phyloP scores from a whole-genome alignment of 2,113 vertebrate species.

The Cisticola juncidis region DNA sequence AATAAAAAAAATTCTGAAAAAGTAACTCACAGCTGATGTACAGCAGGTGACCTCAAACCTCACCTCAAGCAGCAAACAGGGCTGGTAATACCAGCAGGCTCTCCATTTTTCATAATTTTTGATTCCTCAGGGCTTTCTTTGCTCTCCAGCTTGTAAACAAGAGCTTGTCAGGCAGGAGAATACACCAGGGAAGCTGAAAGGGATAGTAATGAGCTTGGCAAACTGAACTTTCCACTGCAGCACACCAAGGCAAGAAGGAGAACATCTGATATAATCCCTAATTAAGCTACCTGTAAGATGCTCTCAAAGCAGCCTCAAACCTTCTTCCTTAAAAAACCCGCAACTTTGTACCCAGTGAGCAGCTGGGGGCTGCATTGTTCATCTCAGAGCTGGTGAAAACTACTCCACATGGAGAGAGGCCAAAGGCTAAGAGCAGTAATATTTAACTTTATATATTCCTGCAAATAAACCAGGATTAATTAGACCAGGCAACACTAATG shows the following conservation, averaged over 20 bases:
- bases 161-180: not conserved
- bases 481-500: too few relatives aligned
- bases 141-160: not conserved
- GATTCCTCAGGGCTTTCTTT: not conserved
- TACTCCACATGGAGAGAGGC: rapidly evolving
- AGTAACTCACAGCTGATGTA: not conserved
- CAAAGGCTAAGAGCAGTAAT: not conserved
- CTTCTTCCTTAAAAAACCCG: not conserved
- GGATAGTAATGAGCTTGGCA: not conserved
- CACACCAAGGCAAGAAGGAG: not conserved
- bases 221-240: not conserved
- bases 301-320: not conserved
- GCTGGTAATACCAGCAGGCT: not conserved
- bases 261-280: rapidly evolving
- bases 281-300: not conserved
- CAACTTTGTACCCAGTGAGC: rapidly evolving
- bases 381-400: not conserved
- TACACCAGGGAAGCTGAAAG: not conserved
- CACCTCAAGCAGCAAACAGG: not conserved
- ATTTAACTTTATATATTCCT: not conserved
- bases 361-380: not conserved
- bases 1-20: not conserved
- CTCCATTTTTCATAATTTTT: not conserved
- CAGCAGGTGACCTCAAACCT: not conserved
- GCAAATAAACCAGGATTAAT: not conserved